A percentile compares a stretch with the other conserved stretches of the same genome.
These are phyloP conservation scores for Entomobrya proxima DNA, from an alignment of 2,888 invertebrate genomes.

Conservation along the genomic window DNA sequence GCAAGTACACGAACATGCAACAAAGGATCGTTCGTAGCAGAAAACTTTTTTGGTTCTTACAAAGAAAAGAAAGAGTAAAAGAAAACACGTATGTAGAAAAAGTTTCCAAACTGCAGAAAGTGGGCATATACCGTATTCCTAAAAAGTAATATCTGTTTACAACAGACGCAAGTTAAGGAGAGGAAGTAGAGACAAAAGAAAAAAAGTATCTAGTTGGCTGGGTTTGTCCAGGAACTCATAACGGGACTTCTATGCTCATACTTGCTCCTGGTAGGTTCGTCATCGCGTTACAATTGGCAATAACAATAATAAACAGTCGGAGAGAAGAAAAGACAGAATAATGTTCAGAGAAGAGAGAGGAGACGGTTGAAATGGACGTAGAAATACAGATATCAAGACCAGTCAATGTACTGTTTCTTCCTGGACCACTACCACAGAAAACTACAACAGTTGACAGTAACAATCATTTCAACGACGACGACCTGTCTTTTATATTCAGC, in stretches of 20 bases:
- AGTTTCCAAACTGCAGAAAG: background rate
- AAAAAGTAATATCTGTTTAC: background rate
- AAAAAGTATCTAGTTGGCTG: background rate
- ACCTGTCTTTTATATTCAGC: constrained; percentile 3
- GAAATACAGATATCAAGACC: background rate
- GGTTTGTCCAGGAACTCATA: background rate
- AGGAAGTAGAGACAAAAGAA: background rate
- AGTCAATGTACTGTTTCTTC: constrained; percentile 27
- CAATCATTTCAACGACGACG: constrained; percentile 20
- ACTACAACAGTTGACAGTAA: background rate
- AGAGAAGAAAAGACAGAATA: constrained; percentile 13
- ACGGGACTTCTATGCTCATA: background rate
- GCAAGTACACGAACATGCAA: background rate
- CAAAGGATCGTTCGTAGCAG: too few relatives aligned
- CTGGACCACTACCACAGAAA: constrained; percentile 3
- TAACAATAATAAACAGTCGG: constrained; percentile 50
- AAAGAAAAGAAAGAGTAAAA: too few relatives aligned
- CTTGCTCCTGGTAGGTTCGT: background rate
- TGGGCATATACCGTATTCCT: too few relatives aligned
- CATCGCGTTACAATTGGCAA: constrained; percentile 54
- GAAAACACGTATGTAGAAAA: too few relatives aligned
- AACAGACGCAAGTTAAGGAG: too few relatives aligned
- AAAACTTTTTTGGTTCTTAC: background rate
- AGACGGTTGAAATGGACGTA: background rate
- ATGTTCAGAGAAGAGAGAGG: constrained; percentile 3